Evolutionary conservation across 2,888 invertebrate genomes (phyloP).

Genomic region (Limnephilus rhombicus): DNA sequence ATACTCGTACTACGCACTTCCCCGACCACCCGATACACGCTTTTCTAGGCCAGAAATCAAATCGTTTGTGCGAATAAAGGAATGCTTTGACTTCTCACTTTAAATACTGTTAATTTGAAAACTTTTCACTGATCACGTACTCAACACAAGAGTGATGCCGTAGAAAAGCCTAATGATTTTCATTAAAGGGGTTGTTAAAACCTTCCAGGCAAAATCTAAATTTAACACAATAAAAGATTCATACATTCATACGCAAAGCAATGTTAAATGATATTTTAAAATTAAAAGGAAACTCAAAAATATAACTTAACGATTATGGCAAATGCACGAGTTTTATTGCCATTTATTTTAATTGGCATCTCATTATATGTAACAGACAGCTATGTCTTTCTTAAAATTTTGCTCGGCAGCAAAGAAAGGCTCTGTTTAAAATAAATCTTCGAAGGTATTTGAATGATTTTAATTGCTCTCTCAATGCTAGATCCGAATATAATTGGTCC

Average conservation of each 20-base stretch:
- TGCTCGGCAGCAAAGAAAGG: not conserved
- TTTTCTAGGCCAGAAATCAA: not conserved
- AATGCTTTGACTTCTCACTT: not conserved
- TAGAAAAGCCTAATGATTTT: not conserved
- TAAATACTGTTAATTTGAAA: not conserved
- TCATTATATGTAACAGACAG: slow-evolving; percentile 32
- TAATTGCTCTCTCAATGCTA: slow-evolving; percentile 62
- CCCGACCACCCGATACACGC: not conserved
- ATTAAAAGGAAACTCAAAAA: not conserved
- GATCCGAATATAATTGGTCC: slow-evolving; percentile 63
- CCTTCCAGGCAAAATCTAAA: not conserved
- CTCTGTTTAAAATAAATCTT: slow-evolving; percentile 19
- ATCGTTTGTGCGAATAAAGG: slow-evolving; percentile 1
- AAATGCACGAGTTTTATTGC: not conserved
- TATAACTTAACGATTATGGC: not conserved
- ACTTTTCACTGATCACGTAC: not conserved
- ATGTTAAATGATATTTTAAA: not conserved
- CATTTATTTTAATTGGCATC: slow-evolving; percentile 27
- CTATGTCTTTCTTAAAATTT: not conserved
- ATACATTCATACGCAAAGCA: not conserved
- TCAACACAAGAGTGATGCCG: not conserved
- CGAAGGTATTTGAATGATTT: slow-evolving; percentile 57
- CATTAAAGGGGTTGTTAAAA: not conserved
- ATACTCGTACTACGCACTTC: slow-evolving; percentile 54
- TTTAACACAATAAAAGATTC: not conserved